Conservation (phyloP, 2,113 vertebrate species). For the Tretioscincus oriximinensis region DNA sequence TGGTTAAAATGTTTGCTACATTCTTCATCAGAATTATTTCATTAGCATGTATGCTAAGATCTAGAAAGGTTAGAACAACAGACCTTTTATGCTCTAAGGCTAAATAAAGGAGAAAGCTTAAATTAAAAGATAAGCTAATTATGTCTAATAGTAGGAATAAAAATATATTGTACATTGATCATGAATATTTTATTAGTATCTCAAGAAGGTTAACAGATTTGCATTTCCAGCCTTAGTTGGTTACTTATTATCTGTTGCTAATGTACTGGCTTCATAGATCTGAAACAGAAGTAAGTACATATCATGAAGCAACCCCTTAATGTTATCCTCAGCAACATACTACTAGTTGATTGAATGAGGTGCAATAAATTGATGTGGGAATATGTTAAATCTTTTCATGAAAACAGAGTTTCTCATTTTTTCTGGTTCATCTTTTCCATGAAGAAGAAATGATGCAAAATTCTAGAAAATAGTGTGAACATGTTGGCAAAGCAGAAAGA, state of each 20-base stretch:
- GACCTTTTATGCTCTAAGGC: conserved; percentile 17
- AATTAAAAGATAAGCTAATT: background rate
- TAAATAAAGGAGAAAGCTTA: background rate
- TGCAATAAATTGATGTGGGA: no score
- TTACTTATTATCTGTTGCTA: background rate
- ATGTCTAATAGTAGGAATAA: background rate
- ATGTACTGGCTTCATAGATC: background rate
- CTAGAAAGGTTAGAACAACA: no score
- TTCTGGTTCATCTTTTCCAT: no score
- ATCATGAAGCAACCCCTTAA: no score
- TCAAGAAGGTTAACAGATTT: background rate
- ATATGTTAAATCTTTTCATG: no score
- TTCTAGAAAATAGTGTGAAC: no score
- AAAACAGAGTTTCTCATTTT: no score
- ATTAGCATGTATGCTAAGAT: background rate
- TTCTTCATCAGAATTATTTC: background rate
- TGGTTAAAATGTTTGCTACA: background rate
- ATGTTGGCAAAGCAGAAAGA: no score
- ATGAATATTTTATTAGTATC: background rate
- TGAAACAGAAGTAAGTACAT: background rate
- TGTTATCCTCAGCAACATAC: no score
- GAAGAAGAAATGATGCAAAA: no score
- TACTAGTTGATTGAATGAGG: no score
- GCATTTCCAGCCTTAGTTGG: conserved; percentile 1
- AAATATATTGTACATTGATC: background rate